Conservation (phyloP, 2,888 invertebrate genomes). For the Folsomia manolachei region DNA sequence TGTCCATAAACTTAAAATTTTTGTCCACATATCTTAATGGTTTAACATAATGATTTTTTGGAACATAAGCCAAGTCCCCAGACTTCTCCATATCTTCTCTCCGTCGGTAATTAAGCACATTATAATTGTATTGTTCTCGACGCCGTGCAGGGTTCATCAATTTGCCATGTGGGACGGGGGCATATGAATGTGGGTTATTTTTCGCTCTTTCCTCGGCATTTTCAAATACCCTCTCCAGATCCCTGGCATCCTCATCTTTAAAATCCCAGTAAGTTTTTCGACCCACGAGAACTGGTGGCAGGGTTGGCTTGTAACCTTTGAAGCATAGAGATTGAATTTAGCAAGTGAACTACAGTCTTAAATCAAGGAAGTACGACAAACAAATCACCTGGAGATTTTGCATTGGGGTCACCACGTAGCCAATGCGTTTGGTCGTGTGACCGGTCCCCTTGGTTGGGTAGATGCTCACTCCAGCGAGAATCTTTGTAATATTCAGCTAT, state of each 20-base stretch:
- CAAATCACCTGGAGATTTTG: neutral
- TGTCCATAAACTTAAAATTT: neutral
- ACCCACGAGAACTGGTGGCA: neutral
- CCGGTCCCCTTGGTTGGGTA: no score
- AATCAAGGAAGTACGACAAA: no score
- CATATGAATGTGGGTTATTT: neutral
- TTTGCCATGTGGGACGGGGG: neutral
- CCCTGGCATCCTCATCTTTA: neutral
- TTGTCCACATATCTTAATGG: neutral
- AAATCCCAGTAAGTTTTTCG: neutral
- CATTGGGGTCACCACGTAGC: neutral
- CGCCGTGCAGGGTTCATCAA: neutral
- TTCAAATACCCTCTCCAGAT: neutral
- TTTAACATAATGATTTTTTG: neutral
- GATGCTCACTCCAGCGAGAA: no score
- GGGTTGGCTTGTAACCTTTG: neutral
- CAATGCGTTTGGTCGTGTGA: no score
- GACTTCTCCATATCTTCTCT: neutral
- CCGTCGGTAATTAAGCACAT: neutral
- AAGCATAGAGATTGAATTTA: no score
- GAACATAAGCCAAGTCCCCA: neutral
- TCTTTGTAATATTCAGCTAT: no score
- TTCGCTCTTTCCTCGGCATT: neutral
- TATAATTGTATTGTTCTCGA: neutral
- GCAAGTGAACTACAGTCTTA: no score